These are phyloP conservation scores for Cyanistes caeruleus DNA, from an alignment of 2,113 vertebrate species.

Conservation along the genomic window DNA sequence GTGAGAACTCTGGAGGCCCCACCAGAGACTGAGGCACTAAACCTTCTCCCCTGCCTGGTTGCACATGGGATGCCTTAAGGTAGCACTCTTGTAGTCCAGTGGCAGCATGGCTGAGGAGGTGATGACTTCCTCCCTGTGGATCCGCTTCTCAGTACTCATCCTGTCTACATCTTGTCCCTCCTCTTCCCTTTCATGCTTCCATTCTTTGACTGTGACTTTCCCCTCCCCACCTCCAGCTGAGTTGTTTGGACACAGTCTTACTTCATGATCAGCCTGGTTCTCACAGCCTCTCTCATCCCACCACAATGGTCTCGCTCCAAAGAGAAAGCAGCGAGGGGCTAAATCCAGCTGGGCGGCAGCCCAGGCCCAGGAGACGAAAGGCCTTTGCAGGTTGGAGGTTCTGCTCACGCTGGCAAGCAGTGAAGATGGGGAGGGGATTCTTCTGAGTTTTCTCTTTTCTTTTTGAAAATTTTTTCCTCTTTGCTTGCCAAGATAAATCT, in stretches of 20 bases:
- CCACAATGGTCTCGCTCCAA: background rate
- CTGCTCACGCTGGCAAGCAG: constrained; percentile 60
- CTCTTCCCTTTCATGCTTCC: background rate
- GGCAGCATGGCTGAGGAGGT: background rate
- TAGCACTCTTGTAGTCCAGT: background rate
- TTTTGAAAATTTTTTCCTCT: constrained; percentile 79
- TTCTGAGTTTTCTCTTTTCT: constrained; percentile 77
- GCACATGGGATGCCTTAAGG: background rate
- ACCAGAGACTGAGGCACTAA: background rate
- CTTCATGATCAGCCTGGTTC: constrained; percentile 29
- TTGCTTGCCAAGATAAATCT: constrained; percentile 79
- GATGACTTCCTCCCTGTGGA: background rate
- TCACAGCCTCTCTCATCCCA: constrained; percentile 27
- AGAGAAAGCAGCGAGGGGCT: constrained; percentile 8
- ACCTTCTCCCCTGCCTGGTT: accelerated
- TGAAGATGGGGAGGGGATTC: constrained; percentile 70
- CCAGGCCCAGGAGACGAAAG: constrained; percentile 36
- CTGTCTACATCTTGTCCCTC: background rate
- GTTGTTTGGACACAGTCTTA: background rate
- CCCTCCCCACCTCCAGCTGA: background rate
- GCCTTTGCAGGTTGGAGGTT: constrained; percentile 62
- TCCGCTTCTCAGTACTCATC: background rate
- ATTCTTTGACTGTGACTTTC: background rate
- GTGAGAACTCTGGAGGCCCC: background rate
- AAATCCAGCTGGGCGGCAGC: constrained; percentile 51